Percentiles rank a stretch among this genome's conserved stretches.
Conservation (phyloP, 2,113 vertebrate genomes). For the Tylochromis polylepis region DNA sequence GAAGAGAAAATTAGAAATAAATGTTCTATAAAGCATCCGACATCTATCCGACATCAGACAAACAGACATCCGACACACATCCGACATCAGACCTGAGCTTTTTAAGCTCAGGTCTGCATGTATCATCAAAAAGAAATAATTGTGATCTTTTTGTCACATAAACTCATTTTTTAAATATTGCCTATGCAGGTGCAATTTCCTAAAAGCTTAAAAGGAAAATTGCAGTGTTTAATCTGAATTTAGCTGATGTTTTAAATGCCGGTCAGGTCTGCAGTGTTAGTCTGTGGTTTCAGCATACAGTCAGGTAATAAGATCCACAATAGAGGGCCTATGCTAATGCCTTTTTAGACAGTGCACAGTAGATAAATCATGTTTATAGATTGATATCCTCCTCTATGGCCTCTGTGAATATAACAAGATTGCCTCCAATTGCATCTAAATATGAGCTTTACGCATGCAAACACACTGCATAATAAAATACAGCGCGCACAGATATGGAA, state of each 20-base stretch:
- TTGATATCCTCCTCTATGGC: slow-evolving; percentile 46
- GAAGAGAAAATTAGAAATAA: background rate
- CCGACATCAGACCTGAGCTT: too few relatives aligned
- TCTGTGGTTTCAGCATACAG: slow-evolving; percentile 8
- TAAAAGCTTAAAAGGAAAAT: background rate
- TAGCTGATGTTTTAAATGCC: slow-evolving; percentile 27
- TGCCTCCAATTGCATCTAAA: slow-evolving; percentile 56
- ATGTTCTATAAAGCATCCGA: background rate
- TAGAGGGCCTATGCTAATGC: slow-evolving; percentile 41
- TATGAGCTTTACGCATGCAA: slow-evolving; percentile 45
- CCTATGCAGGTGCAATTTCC: background rate
- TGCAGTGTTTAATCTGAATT: background rate
- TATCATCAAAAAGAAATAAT: background rate
- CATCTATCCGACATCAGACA: too few relatives aligned
- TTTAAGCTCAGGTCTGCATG: background rate
- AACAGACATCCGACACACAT: too few relatives aligned
- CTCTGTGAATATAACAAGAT: slow-evolving; percentile 55
- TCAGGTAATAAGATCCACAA: slow-evolving; percentile 46
- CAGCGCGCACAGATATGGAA: slow-evolving; percentile 5
- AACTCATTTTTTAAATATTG: background rate
- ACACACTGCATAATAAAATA: slow-evolving; percentile 40
- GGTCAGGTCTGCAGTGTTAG: slow-evolving; percentile 9
- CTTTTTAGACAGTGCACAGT: slow-evolving; percentile 30
- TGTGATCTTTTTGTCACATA: background rate
- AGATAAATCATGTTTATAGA: slow-evolving; percentile 63